These are phyloP conservation scores for Scleropages formosus DNA, from an alignment of 2,797 vertebrate species.

Conservation along the genomic window DNA sequence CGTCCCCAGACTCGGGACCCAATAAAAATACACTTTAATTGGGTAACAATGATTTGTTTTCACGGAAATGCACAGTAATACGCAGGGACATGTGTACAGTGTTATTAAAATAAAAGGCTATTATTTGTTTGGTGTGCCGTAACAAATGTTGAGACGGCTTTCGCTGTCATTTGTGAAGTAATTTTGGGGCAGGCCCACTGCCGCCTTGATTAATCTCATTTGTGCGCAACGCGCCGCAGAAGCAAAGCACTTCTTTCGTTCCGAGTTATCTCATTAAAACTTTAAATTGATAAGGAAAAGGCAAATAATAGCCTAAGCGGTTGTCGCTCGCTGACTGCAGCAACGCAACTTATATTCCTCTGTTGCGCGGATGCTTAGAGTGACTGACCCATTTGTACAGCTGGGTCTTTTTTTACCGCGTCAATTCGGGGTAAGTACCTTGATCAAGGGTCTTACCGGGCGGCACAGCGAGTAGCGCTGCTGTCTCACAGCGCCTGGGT, in stretches of 20 bases:
- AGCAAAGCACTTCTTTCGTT: conserved; percentile 56
- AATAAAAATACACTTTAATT: background rate
- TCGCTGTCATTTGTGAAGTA: conserved; percentile 46
- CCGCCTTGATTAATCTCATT: conserved; percentile 62
- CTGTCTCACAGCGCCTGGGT: too few species aligned
- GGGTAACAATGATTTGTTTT: background rate
- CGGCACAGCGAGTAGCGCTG: too few species aligned
- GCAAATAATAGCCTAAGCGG: conserved; percentile 51
- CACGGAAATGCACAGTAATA: background rate
- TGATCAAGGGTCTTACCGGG: too few species aligned
- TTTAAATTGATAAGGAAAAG: conserved; percentile 42
- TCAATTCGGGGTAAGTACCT: too few species aligned
- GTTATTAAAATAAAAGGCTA: conserved; percentile 42
- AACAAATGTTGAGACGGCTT: conserved; percentile 58
- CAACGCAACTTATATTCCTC: too few species aligned
- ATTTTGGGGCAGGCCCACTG: conserved; percentile 55
- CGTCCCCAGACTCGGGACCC: background rate
- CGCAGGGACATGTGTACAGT: conserved; percentile 10
- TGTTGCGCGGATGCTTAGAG: too few species aligned
- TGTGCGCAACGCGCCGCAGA: conserved; percentile 56
- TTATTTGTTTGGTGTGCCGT: conserved; percentile 53
- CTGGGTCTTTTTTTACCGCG: too few species aligned
- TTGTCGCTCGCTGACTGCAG: too few species aligned
- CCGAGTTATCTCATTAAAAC: conserved; percentile 60
- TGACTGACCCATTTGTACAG: too few species aligned